Percentiles rank a stretch among this genome's conserved stretches.
These are phyloP conservation scores for Grapholita molesta DNA, from an alignment of 1,140 invertebrate species.

Conservation along the genomic window DNA sequence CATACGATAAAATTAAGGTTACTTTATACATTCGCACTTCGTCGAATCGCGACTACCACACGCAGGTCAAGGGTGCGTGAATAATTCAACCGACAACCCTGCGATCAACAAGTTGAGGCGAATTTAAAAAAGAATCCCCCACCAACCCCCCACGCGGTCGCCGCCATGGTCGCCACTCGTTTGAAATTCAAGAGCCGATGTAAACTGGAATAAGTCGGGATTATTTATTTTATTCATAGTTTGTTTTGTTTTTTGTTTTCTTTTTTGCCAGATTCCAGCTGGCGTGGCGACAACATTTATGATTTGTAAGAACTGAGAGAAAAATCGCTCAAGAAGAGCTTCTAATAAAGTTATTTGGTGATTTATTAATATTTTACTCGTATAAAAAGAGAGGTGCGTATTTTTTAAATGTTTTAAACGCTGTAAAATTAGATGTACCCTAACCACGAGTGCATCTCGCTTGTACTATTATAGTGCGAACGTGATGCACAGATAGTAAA, in stretches of 20 bases:
- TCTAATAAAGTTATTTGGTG: neutral
- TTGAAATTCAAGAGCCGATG: neutral
- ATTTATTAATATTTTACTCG: too few species aligned
- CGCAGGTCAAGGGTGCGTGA: neutral
- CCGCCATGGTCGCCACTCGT: neutral
- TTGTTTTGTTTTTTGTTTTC: neutral
- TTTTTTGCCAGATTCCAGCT: neutral
- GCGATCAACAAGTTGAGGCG: neutral
- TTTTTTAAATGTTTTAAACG: too few species aligned
- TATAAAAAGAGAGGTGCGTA: too few species aligned
- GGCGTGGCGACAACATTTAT: neutral
- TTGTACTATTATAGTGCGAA: too few species aligned
- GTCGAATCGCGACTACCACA: neutral
- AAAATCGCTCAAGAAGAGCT: neutral
- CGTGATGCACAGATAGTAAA: too few species aligned
- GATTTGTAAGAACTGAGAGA: neutral
- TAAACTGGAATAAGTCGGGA: neutral
- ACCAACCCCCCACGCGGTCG: neutral
- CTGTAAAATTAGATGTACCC: too few species aligned
- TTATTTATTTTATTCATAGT: slow-evolving; percentile 1
- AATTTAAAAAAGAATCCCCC: neutral
- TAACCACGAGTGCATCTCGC: too few species aligned
- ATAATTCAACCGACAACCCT: neutral
- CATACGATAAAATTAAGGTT: too few species aligned
- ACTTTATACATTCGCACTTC: neutral